A percentile compares a stretch with the other conserved stretches of the same genome.
These are phyloP conservation scores for Antheraea pernyi DNA, from an alignment of 1,140 invertebrate species.

Conservation along the genomic window DNA sequence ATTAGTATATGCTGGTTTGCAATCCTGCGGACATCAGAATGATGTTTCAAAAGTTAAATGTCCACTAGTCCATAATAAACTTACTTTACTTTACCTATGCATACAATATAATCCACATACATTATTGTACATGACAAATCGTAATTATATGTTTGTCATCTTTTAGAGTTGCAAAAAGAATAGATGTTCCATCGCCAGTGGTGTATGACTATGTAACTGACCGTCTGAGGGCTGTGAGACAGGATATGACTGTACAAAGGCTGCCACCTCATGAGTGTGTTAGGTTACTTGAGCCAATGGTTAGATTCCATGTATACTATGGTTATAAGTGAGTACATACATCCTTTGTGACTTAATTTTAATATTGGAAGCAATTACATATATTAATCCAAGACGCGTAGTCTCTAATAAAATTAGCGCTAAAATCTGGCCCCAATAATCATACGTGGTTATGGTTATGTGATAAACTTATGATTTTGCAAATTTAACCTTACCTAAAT, in stretches of 20 bases:
- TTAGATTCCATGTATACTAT: constrained; percentile 85
- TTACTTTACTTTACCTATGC: no score
- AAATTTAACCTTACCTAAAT: no score
- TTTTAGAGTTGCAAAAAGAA: constrained; percentile 79
- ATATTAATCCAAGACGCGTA: no score
- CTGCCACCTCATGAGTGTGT: constrained; percentile 77
- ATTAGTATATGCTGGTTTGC: no score
- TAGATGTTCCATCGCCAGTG: constrained; percentile 75
- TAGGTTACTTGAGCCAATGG: constrained; percentile 83
- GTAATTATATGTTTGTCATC: constrained; percentile 27
- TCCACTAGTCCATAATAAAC: no score
- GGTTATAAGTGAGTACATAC: constrained; percentile 81
- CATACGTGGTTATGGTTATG: no score
- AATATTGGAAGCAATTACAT: no score
- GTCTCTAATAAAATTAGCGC: no score
- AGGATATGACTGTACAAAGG: constrained; percentile 88
- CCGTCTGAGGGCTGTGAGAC: constrained; percentile 85
- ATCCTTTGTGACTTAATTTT: not conserved
- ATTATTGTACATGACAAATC: not conserved
- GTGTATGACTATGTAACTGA: constrained; percentile 90
- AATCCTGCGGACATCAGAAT: no score
- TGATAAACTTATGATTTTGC: no score
- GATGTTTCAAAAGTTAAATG: no score
- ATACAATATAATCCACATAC: not conserved
- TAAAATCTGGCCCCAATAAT: no score